phyloP scores from a whole-genome alignment of 2,888 invertebrate species.

The Gastracanthus pulcherrimus region DNA sequence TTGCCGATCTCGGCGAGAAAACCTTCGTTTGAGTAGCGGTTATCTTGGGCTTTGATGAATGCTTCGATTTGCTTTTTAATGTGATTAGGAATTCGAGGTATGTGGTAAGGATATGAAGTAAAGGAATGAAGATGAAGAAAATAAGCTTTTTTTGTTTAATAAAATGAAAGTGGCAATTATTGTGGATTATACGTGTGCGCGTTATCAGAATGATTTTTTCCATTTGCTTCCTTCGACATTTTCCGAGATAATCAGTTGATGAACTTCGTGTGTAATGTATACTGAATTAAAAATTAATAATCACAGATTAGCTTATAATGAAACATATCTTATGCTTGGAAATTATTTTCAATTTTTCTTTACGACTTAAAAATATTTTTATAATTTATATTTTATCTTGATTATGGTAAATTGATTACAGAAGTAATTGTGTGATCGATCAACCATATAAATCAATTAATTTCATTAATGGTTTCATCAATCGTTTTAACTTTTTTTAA shows the following conservation, averaged over 20 bases:
- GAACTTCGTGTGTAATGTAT: neutral
- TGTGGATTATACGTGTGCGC: no score
- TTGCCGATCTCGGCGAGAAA: no score
- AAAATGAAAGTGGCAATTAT: no score
- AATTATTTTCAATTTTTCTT: conserved; percentile 27
- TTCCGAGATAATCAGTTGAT: conserved; percentile 6
- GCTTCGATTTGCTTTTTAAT: no score
- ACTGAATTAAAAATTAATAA: conserved; percentile 12
- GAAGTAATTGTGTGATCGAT: conserved; percentile 50
- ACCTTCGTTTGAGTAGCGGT: no score
- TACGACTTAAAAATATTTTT: conserved; percentile 19
- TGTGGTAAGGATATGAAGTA: no score
- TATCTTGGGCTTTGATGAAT: no score
- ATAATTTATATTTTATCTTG: conserved; percentile 42
- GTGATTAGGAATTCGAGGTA: no score
- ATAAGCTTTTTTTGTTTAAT: no score
- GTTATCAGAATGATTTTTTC: neutral
- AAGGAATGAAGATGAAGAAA: no score
- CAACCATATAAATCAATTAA: conserved; percentile 46
- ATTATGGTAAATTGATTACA: conserved; percentile 46
- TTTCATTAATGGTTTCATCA: conserved; percentile 55
- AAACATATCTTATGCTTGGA: neutral
- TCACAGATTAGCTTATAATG: conserved; percentile 17
- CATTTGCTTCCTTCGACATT: neutral
- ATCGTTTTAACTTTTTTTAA: conserved; percentile 30